Base-by-base conservation (phyloP, 2,797 vertebrate species). In the Taenioides sp. region DNA sequence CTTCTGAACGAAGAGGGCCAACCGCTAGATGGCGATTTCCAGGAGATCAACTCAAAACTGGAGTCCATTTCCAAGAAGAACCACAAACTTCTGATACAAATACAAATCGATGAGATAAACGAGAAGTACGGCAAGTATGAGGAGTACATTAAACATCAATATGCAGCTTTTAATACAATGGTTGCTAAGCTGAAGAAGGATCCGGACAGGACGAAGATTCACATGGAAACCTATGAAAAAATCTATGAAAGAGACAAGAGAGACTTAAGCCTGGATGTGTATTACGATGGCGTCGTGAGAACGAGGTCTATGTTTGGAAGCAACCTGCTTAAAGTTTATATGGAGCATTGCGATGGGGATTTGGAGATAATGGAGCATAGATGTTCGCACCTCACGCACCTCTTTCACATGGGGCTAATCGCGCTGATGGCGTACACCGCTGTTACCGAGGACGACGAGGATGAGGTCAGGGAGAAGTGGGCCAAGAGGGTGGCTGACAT, bases 341-440 rank as follows among this genome's bases (percentile, higher is more conserved):
- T 93, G 67, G 92, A 94, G 2, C 75, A 83, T 87, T 95, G 92
- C 7, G 31, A 90, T 0, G 77, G 70, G 0, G 52, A 92, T 82
- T 85, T 69, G 0, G 78, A 84, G 65, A 88, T 91, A 69, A 95
- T 95, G 94, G 92, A 95, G 80, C 84, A 67, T 52, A 86, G 70
- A 70, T 95, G 94, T 66, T 92, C 89, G 6, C 91, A 94, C 76
- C 77, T 95, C 11, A 60, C 84, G 2, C 91, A 94, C 75, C 88
- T 95, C 58, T 95, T 95, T 84, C 90, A 94, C 61, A 92, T 94
- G 49, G 94, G 94, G 31, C 93, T 95, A 61, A 94, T 94, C 0
- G 72, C 93, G 12, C 85, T 94, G 28, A 92, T 94, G 94, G 94
- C 80, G 31, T 94, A 93, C 89, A 93, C 88, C 2, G 73, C 89